Evolutionary conservation across 2,113 vertebrate species (phyloP).

Genomic region (Cariama cristata): DNA sequence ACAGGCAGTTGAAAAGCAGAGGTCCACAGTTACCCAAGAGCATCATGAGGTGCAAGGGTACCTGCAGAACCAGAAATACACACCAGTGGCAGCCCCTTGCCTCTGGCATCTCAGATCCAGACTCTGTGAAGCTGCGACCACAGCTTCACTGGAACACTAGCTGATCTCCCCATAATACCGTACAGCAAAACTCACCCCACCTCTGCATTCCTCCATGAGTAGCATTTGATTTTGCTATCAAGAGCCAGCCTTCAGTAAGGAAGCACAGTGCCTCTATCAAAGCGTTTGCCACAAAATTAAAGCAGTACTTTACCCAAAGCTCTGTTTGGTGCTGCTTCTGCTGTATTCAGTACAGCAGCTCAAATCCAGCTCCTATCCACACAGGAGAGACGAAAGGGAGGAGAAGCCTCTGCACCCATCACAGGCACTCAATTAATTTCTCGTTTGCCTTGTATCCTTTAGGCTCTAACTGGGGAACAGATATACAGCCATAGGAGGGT

Average conservation of each 20-base stretch:
- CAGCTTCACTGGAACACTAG: background rate
- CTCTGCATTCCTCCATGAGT: background rate
- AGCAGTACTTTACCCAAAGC: background rate
- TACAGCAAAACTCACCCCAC: background rate
- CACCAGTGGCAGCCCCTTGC: background rate
- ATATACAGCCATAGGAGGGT: background rate
- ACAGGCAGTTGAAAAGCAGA: background rate
- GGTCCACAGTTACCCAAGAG: background rate
- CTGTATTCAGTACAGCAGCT: background rate
- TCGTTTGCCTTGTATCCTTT: background rate
- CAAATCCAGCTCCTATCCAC: background rate
- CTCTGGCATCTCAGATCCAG: background rate
- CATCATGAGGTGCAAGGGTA: background rate
- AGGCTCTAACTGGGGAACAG: background rate
- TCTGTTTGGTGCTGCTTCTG: background rate
- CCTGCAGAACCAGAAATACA: background rate
- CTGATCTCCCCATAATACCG: background rate
- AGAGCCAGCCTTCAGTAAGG: background rate
- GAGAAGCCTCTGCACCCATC: background rate
- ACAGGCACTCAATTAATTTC: background rate
- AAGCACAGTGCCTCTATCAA: background rate
- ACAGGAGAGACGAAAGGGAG: background rate
- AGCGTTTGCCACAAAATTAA: background rate
- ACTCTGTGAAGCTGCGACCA: background rate
- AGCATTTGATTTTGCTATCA: background rate